Conservation (phyloP, 2,797 vertebrate genomes). For the Lagodon rhomboides region DNA sequence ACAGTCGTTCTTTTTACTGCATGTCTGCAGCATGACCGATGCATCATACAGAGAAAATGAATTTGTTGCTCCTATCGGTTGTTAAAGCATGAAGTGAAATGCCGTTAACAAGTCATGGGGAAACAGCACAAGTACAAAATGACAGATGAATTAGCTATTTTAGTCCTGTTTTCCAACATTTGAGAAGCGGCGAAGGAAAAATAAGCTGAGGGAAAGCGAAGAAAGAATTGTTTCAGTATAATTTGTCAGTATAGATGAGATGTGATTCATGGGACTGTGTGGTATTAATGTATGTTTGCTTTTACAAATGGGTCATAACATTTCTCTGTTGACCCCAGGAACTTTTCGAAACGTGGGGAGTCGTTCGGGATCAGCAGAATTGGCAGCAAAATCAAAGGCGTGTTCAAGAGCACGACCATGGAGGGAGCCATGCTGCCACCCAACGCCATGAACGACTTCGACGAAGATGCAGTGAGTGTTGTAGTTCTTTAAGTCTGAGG, state of each 20-base stretch:
- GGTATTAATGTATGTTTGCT: background rate
- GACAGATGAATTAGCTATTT: background rate
- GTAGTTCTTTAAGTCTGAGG: background rate
- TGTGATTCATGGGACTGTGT: background rate
- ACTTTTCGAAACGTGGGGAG: slow-evolving; percentile 92
- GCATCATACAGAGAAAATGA: background rate
- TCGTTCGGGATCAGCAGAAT: slow-evolving; percentile 94
- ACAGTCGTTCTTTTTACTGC: background rate
- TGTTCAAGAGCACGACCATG: slow-evolving; percentile 95
- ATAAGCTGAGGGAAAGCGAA: no score
- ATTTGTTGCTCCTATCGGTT: background rate
- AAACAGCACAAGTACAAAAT: background rate
- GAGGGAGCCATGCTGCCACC: slow-evolving; percentile 93
- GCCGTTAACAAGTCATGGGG: background rate
- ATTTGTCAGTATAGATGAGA: no score
- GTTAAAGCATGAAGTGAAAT: background rate
- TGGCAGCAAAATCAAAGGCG: slow-evolving; percentile 95
- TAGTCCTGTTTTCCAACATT: background rate
- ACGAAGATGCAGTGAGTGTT: slow-evolving; percentile 90
- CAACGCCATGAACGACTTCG: slow-evolving; percentile 85
- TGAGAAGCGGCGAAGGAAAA: background rate
- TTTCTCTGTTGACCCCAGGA: slow-evolving; percentile 78
- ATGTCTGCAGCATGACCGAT: slow-evolving; percentile 17
- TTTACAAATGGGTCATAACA: accelerated
- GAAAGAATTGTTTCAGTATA: no score